phyloP scores from a whole-genome alignment of 1,140 invertebrate species.

The Probaryconus sp. region DNA sequence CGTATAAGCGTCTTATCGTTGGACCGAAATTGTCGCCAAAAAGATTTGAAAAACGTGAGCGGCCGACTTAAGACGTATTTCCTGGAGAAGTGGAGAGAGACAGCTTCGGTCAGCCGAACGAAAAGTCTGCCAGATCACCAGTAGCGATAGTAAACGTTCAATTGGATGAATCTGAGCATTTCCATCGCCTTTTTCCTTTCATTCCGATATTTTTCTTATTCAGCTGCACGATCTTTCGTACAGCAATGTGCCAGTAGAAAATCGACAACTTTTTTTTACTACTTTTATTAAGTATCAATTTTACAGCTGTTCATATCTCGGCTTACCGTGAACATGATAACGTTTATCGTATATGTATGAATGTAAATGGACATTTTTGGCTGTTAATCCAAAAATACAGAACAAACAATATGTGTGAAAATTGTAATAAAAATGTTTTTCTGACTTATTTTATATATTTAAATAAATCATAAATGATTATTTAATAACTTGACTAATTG shows the following conservation, averaged over 20 bases:
- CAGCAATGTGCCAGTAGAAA: conserved; percentile 21
- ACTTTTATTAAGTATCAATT: conserved; percentile 35
- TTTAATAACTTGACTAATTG: no score
- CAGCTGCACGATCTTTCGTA: conserved; percentile 23
- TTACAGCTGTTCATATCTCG: neutral
- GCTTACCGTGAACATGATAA: neutral
- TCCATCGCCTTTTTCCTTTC: conserved; percentile 20
- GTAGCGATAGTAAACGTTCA: conserved; percentile 47
- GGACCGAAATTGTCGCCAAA: conserved; percentile 45
- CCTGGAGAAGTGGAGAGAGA: conserved; percentile 33
- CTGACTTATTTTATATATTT: no score
- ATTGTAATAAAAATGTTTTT: no score
- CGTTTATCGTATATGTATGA: conserved; percentile 3
- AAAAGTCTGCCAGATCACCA: conserved; percentile 47
- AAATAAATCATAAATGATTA: no score
- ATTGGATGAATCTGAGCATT: conserved; percentile 39
- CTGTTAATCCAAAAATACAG: no score
- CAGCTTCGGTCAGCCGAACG: conserved; percentile 44
- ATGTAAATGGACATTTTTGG: no score
- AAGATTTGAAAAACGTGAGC: conserved; percentile 51
- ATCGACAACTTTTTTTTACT: conserved; percentile 15
- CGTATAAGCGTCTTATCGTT: conserved; percentile 46
- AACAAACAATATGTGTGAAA: no score
- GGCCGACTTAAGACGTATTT: conserved; percentile 44
- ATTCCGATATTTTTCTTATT: conserved; percentile 47